Evolutionary conservation across 2,797 vertebrate genomes (phyloP), one percentile per base, ranked within the genome.

Genomic region (Sorex maritimensis): DNA sequence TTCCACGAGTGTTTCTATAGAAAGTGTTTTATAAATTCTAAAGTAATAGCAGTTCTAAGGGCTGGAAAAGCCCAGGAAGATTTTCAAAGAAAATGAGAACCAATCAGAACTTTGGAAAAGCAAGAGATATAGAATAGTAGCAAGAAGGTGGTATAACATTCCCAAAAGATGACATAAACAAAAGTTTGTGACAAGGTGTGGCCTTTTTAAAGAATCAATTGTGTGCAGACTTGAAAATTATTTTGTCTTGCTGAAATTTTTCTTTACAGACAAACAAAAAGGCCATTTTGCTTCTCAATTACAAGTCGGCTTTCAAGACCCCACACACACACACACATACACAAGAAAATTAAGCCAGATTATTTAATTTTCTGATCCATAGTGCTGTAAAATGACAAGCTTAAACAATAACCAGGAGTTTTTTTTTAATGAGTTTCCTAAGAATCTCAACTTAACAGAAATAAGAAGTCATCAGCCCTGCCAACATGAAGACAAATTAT

Each of bases 381-480:
- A 95, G 81, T 97, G 1, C 49, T 78, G 71, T 94, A 96, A 95
- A 81, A 96, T 94, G 41, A 96, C 28, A 81, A 96, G 95, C 23
- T 92, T 90, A 61, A 88, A 82, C 96, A 97, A 98, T 97, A 98
- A 97, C 92, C 80, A 88, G 24, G 61, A 97, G 87, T 93, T 95
- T 90, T 97, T 97, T 34, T 95, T 71, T 92, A 52, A 85, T 96
- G 88, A 81, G 92, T 97, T 97, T 98, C 91, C 63, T 92, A 92
- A 80, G 92, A 73, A 95, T 94, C 93, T 80, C 91, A 95, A 97
- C 83, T 86, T 96, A 90, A 78, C 79, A 90, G 55, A 96, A 94
- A 95, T 83, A 78, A 96, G 65, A 88, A 97, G 83, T 97, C 98
- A 98, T 98, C 97, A 98, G 97, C 97, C 49, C 13, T 52, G 91